Evolutionary conservation across 2,113 vertebrate genomes (phyloP), one percentile per base, ranked within the genome.

Genomic region (Rhizomys pruinosus): DNA sequence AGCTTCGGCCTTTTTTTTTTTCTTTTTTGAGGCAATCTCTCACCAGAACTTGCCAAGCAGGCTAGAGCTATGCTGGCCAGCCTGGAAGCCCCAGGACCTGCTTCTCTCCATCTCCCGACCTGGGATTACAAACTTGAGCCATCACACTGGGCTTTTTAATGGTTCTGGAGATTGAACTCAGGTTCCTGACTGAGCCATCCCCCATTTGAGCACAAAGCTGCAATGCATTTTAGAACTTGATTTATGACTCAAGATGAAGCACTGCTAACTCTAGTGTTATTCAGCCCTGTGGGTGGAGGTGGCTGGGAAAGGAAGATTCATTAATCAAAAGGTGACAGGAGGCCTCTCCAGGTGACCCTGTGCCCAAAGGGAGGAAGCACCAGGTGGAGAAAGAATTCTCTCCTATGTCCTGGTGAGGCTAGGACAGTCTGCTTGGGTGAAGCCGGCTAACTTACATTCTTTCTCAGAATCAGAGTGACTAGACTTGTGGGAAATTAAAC

Each of bases 241-340:
- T 84, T 91, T 94, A 93, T 91, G 92, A 95, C 61, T 90, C 95
- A 69, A 80, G 59, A 91, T 78, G 96, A 95, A 81, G 34, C 22
- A 42, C 61, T 47, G 82, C 37, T 90, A 91, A 82, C 64, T 80
- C 32, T 32, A 81, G 25, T 39, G 71, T 87, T 86, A 84, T 19
- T 27, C 69, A 89, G 74, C 11, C 84, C 32, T 73, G 68, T n/a
- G 73, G 71, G 84, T 55, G 68, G 82, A 29, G 39, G 78, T 76
- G n/a, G n/a, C n/a, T n/a, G 61, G 80, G 71, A 69, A 63, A 91
- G 68, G 79, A 27, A 93, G 57, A n/a, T 0, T 29, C 25, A 59
- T 96, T 69, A 66, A 92, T 94, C 95, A 71, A 39, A 55, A 71
- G 23, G 34, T 71, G 47, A 39, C 69, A 80, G 63, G 42, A 68